phyloP scores from a whole-genome alignment of 2,888 invertebrate genomes.

The Leptura quadrifasciata region DNA sequence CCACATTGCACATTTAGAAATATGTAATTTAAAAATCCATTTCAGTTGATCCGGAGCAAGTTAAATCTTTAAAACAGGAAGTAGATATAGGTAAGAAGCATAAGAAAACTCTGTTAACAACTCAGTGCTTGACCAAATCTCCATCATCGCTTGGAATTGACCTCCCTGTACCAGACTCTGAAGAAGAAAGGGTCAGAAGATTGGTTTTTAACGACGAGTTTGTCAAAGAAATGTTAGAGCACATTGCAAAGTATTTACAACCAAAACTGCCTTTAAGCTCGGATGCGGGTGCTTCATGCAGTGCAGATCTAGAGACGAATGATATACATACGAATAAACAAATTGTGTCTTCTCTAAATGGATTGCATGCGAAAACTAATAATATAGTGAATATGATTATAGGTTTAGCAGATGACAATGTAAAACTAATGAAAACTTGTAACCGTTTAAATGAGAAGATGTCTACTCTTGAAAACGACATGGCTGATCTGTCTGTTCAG shows the following conservation, averaged over 20 bases:
- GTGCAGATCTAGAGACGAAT: background rate
- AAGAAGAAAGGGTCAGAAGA: constrained; percentile 24
- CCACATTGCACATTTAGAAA: too few species aligned
- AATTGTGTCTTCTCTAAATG: background rate
- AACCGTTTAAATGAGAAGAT: background rate
- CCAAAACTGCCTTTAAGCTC: background rate
- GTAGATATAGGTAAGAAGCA: constrained; percentile 33
- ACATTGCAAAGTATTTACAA: constrained; percentile 5
- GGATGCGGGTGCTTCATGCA: background rate
- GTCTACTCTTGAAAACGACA: background rate
- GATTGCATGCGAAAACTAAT: background rate
- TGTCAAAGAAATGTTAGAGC: constrained; percentile 14
- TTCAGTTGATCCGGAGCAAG: constrained; percentile 27
- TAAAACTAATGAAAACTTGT: background rate
- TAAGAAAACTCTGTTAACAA: constrained; percentile 7
- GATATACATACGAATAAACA: background rate
- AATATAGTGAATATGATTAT: background rate
- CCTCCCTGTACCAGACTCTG: background rate
- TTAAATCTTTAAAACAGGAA: constrained; percentile 26
- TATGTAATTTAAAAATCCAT: background rate
- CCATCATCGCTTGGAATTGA: background rate
- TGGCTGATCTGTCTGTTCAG: background rate
- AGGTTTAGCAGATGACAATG: background rate
- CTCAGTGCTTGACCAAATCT: background rate
- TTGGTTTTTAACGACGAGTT: constrained; percentile 17